phyloP scores from a whole-genome alignment of 1,140 invertebrate species.

The Bursaphelenchus mucronatus region DNA sequence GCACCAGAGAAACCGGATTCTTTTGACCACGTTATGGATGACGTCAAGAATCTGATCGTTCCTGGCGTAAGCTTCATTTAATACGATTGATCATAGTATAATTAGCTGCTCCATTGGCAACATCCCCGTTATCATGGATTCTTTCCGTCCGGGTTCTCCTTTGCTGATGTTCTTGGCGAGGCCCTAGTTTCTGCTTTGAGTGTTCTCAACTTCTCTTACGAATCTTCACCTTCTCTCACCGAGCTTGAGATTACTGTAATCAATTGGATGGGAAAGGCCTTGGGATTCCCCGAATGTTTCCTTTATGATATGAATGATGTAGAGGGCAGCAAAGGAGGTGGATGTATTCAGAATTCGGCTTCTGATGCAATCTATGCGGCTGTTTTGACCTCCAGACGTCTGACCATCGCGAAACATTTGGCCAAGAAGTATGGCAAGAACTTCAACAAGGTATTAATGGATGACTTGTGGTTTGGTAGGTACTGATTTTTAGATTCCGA shows the following conservation, averaged over 20 bases:
- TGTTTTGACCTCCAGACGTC: too few relatives aligned
- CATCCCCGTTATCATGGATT: slow-evolving; percentile 12
- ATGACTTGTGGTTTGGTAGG: too few relatives aligned
- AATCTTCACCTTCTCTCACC: slow-evolving; percentile 2
- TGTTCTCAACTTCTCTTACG: slow-evolving; percentile 1
- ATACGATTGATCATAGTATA: too few relatives aligned
- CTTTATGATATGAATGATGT: neutral
- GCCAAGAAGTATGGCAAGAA: too few relatives aligned
- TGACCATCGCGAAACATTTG: too few relatives aligned
- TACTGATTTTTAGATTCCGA: too few relatives aligned
- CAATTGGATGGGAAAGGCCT: slow-evolving; percentile 8
- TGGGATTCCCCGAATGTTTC: slow-evolving; percentile 3
- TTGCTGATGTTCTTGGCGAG: slow-evolving; percentile 11
- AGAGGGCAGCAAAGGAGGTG: slow-evolving; percentile 11
- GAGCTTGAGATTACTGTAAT: slow-evolving; percentile 14
- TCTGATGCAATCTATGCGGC: too few relatives aligned
- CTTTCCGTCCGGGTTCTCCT: slow-evolving; percentile 1
- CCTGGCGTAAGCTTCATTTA: neutral
- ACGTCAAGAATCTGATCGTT: slow-evolving; percentile 1
- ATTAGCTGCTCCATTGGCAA: slow-evolving; percentile 10
- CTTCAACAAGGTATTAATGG: too few relatives aligned
- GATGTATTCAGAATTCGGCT: neutral
- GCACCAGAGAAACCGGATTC: neutral
- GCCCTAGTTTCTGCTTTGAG: neutral
- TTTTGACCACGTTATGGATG: neutral